phyloP scores from a whole-genome alignment of 37 sponge, comb jelly and placozoan species.

The Halichondria panicea region DNA sequence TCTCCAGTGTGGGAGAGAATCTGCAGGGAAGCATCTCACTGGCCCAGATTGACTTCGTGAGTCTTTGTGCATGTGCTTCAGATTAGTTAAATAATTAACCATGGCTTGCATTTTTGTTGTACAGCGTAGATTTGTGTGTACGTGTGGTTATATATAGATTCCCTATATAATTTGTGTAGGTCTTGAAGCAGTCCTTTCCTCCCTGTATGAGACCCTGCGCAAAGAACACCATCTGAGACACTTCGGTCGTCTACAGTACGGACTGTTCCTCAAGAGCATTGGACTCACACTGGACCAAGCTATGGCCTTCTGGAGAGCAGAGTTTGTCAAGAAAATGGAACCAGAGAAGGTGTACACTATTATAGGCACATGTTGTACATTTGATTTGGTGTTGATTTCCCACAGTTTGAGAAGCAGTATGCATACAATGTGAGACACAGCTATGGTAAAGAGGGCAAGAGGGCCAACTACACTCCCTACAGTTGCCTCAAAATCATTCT shows the following conservation, averaged over 20 bases:
- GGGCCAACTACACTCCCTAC: slow-evolving; percentile 91
- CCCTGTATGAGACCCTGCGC: slow-evolving; percentile 87
- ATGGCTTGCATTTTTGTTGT: background rate
- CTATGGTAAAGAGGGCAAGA: slow-evolving; percentile 95
- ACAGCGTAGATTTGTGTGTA: background rate
- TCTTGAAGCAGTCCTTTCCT: slow-evolving; percentile 82
- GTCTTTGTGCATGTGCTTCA: background rate
- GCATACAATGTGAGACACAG: slow-evolving; percentile 92
- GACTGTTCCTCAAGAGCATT: slow-evolving; percentile 91
- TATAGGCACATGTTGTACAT: no score
- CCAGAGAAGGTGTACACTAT: slow-evolving; percentile 87
- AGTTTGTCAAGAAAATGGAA: slow-evolving; percentile 87
- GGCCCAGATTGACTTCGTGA: slow-evolving; percentile 45
- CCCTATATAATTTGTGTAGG: slow-evolving; percentile 40
- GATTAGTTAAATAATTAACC: background rate
- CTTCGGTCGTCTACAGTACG: slow-evolving; percentile 91
- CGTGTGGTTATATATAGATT: background rate
- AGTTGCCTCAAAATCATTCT: slow-evolving; percentile 95
- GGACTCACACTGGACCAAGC: slow-evolving; percentile 87
- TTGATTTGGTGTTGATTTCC: background rate
- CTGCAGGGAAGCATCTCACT: slow-evolving; percentile 36
- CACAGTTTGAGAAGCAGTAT: slow-evolving; percentile 93
- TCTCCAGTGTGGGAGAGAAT: slow-evolving; percentile 30
- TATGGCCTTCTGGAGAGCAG: slow-evolving; percentile 80
- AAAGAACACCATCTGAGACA: slow-evolving; percentile 91